Evolutionary conservation across 2,888 invertebrate genomes (phyloP).

Genomic region (Acanthosoma haemorrhoidale): DNA sequence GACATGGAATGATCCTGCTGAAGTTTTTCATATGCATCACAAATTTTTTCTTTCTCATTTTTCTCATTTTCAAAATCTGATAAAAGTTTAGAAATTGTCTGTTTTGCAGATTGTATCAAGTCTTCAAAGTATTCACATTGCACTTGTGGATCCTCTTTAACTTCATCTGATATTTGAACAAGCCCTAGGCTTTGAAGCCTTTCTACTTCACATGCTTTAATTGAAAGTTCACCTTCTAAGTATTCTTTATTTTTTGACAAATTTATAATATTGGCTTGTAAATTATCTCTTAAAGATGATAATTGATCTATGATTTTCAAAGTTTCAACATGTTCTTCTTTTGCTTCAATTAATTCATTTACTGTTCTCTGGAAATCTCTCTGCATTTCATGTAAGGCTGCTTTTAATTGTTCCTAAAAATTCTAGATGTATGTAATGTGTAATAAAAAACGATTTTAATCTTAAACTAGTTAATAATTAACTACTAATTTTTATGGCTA

Average conservation of each 20-base stretch:
- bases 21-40: constrained; percentile 14
- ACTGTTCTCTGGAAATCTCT: constrained; percentile 15
- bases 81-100: constrained; percentile 17
- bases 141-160: constrained; percentile 26
- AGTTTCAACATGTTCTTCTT: constrained; percentile 14
- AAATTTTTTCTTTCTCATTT: neutral
- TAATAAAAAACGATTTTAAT: too few relatives aligned
- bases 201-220: constrained; percentile 16
- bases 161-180: constrained; percentile 1
- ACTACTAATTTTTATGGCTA: too few relatives aligned
- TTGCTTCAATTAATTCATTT: constrained; percentile 14
- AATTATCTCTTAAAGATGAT: neutral
- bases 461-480: too few relatives aligned
- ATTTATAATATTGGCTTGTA: neutral
- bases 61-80: neutral
- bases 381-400: constrained; percentile 15
- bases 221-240: neutral
- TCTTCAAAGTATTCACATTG: constrained; percentile 36
- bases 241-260: constrained; percentile 21
- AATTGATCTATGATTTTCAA: constrained; percentile 18
- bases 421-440: too few relatives aligned
- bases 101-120: constrained; percentile 7
- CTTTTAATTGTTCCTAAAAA: constrained; percentile 23
- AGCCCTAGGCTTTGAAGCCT: neutral
- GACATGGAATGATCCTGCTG: constrained; percentile 1